A percentile compares a stretch with the other conserved stretches of the same genome.
phyloP scores from a whole-genome alignment of 2,888 invertebrate species.

The Suillia variegata region DNA sequence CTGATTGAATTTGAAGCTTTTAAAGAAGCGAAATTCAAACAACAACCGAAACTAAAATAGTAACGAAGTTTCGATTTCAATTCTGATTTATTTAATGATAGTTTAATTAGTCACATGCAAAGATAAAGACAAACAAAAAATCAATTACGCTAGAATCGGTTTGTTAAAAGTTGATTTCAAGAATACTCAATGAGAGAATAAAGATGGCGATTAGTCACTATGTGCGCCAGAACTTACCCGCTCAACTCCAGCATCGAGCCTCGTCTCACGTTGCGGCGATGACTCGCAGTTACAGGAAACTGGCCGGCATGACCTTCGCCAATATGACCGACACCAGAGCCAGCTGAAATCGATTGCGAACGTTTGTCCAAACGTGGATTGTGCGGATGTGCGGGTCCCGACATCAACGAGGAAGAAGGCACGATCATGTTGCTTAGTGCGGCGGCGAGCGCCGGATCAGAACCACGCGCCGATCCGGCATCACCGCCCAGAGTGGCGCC shows the following conservation, averaged over 20 bases:
- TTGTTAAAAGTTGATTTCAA: too few relatives aligned
- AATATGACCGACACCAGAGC: conserved; percentile 41
- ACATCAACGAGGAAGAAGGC: conserved; percentile 60
- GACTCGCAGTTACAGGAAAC: conserved; percentile 70
- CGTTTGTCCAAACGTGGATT: conserved; percentile 53
- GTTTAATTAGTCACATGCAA: too few relatives aligned
- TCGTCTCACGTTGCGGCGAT: conserved; percentile 72
- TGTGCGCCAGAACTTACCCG: conserved; percentile 70
- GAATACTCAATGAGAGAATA: too few relatives aligned
- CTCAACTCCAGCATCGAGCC: conserved; percentile 84
- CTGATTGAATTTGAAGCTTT: too few relatives aligned
- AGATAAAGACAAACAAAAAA: too few relatives aligned
- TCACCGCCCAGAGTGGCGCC: conserved; percentile 58
- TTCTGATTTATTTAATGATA: too few relatives aligned
- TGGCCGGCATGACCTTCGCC: conserved; percentile 65
- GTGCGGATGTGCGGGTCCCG: conserved; percentile 41
- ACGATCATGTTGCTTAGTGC: conserved; percentile 58
- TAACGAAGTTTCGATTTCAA: too few relatives aligned
- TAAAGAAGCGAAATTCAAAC: too few relatives aligned
- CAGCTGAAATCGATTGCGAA: conserved; percentile 51
- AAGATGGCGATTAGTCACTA: too few relatives aligned
- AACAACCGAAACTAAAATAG: too few relatives aligned
- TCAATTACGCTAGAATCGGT: too few relatives aligned
- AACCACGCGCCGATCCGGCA: conserved; percentile 60
- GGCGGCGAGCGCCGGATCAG: conserved; percentile 62